These are phyloP conservation scores for Drosophila paulistorum DNA, from an alignment of 1,140 invertebrate species.

Conservation along the genomic window DNA sequence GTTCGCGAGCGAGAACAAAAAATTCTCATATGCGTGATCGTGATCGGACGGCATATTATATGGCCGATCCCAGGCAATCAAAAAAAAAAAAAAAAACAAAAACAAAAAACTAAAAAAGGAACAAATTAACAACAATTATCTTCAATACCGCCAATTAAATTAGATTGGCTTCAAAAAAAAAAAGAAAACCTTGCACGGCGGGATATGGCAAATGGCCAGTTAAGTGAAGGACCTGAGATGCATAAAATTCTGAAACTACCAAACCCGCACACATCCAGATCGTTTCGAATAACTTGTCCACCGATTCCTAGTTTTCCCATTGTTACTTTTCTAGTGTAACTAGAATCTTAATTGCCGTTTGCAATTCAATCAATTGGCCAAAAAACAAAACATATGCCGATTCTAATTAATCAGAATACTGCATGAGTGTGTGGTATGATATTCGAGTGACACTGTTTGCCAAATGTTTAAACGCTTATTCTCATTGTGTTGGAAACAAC, in stretches of 20 bases:
- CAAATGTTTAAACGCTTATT: not conserved
- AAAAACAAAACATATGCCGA: too few species aligned
- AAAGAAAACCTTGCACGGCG: conserved; percentile 11
- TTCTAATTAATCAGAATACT: not conserved
- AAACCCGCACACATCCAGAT: too few species aligned
- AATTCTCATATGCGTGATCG: conserved; percentile 18
- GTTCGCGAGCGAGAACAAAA: conserved; percentile 12
- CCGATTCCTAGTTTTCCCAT: too few species aligned
- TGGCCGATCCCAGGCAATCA: conserved; percentile 11
- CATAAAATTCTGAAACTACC: not conserved
- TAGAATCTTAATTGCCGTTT: too few species aligned
- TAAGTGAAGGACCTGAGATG: not conserved
- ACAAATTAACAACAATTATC: conserved; percentile 34
- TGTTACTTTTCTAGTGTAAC: too few species aligned
- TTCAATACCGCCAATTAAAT: conserved; percentile 28
- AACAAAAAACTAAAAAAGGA: conserved; percentile 4
- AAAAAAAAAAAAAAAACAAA: conserved; percentile 1
- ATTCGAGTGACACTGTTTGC: not conserved
- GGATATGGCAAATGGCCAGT: not conserved
- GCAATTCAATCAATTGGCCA: too few species aligned
- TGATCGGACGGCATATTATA: conserved; percentile 20
- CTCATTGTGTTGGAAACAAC: not conserved
- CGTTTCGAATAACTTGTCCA: too few species aligned
- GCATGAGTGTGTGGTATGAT: not conserved
- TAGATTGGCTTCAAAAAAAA: conserved; percentile 21